Evolutionary conservation across 23 tunicate species (phyloP), one percentile per base, ranked within the genome.

Genomic region (Ciona savignyi): DNA sequence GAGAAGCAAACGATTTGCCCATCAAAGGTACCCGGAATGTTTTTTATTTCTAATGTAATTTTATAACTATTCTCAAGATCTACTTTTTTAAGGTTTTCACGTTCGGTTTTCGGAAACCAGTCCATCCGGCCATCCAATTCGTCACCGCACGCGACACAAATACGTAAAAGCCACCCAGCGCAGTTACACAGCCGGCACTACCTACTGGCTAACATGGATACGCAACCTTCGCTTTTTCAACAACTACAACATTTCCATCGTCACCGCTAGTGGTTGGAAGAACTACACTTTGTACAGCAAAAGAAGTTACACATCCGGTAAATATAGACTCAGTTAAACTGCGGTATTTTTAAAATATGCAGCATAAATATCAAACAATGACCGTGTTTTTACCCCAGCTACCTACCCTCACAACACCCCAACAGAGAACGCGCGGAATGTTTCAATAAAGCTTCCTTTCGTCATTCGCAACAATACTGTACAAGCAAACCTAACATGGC

Each of bases 1-100:
- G 78, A 24, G 70, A 28, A 9, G 63, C 29, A 24, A 86, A 85
- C 34, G 93, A 86, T 35, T 42, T 86, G 65, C 93, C 93, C 0
- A 70, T 86, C 35, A 74, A 80, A 75, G 85, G 85, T 80, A n/a
- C n/a, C n/a, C n/a, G n/a, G n/a, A n/a, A n/a, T n/a, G n/a, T n/a
- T n/a, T n/a, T n/a, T n/a, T n/a, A n/a, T n/a, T n/a, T n/a, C n/a
- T n/a, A n/a, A n/a, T n/a, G n/a, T n/a, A n/a, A n/a, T n/a, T n/a
- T n/a, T n/a, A n/a, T n/a, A n/a, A n/a, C n/a, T n/a, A n/a, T n/a
- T n/a, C n/a, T n/a, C n/a, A n/a, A n/a, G n/a, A n/a, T n/a, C n/a
- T n/a, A n/a, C n/a, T n/a, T 66, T 25, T 66, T 66, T 21, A 26
- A 80, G 84, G 84, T 2, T 80, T 80, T 71, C 65, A 80, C 27